These are phyloP conservation scores for Pheosia tremula DNA, from an alignment of 2,888 invertebrate species.

Conservation along the genomic window DNA sequence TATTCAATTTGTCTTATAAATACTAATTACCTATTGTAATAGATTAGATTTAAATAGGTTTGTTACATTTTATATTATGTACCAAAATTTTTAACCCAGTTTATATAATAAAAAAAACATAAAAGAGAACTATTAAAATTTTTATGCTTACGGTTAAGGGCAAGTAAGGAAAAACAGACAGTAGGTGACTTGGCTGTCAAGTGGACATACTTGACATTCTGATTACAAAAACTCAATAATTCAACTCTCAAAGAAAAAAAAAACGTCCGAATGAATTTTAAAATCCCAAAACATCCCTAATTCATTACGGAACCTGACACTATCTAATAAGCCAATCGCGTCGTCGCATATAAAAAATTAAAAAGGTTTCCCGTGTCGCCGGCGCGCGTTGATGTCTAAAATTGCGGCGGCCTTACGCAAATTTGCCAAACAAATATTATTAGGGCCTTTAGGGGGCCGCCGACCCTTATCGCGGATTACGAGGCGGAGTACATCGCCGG, in stretches of 20 bases:
- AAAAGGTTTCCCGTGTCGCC: constrained; percentile 19
- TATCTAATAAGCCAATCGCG: constrained; percentile 24
- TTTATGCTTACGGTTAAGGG: too few species aligned
- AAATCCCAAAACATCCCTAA: constrained; percentile 21
- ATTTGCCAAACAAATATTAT: constrained; percentile 58
- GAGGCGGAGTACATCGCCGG: constrained; percentile 24
- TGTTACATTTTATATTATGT: too few species aligned
- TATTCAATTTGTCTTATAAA: too few species aligned
- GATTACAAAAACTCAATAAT: too few species aligned
- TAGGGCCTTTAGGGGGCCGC: constrained; percentile 23
- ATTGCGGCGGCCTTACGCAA: constrained; percentile 59
- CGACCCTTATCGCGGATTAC: constrained; percentile 22
- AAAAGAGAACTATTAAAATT: too few species aligned
- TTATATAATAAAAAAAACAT: too few species aligned
- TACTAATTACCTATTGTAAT: too few species aligned
- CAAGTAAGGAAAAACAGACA: too few species aligned
- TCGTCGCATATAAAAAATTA: constrained; percentile 26
- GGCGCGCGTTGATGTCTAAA: constrained; percentile 64
- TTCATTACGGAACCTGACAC: constrained; percentile 32
- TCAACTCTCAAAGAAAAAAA: not conserved
- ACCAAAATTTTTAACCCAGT: too few species aligned
- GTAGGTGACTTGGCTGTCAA: too few species aligned
- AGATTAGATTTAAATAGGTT: too few species aligned
- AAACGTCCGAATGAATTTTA: not conserved
- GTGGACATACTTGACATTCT: too few species aligned